phyloP scores from a whole-genome alignment of 2,888 invertebrate genomes.

The Gymnosoma rotundatum region DNA sequence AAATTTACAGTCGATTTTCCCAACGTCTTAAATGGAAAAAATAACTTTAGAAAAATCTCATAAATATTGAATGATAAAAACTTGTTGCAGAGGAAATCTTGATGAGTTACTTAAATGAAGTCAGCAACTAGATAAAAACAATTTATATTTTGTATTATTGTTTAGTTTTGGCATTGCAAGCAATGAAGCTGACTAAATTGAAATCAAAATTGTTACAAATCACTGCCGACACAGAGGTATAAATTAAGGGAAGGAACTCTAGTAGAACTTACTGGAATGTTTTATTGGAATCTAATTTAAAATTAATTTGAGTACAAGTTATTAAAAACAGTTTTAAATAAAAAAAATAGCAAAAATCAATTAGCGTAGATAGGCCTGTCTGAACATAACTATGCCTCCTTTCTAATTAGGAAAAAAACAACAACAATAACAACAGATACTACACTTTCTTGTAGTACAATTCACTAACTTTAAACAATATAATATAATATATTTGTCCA shows the following conservation, averaged over 20 bases:
- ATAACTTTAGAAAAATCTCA: constrained; percentile 8
- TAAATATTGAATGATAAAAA: constrained; percentile 64
- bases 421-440: no score
- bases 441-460: no score
- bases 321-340: no score
- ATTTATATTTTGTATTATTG: constrained; percentile 26
- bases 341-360: no score
- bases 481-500: no score
- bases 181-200: constrained; percentile 13
- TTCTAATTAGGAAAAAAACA: no score
- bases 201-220: constrained; percentile 32
- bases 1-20: neutral
- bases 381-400: no score
- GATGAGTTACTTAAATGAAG: constrained; percentile 66
- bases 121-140: constrained; percentile 49
- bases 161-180: constrained; percentile 2
- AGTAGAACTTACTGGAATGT: neutral
- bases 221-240: neutral
- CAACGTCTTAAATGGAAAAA: neutral
- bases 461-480: no score
- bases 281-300: no score
- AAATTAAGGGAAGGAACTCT: neutral
- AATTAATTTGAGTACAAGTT: no score
- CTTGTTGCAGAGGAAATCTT: constrained; percentile 70
- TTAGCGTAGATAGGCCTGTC: no score